Conservation (phyloP, 2,113 vertebrate genomes). For the Hoplias malabaricus region DNA sequence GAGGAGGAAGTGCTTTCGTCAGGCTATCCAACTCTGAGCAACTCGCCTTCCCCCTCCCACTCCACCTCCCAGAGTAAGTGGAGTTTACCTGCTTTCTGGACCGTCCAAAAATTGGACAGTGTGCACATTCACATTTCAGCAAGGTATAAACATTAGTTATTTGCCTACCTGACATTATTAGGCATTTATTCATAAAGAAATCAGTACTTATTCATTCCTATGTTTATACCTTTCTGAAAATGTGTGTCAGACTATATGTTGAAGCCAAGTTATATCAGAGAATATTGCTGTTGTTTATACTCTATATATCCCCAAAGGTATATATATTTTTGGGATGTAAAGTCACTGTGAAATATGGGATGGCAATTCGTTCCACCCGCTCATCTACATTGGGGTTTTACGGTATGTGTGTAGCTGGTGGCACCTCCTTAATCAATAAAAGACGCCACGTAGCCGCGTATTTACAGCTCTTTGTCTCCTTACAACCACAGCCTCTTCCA, state of each 20-base stretch:
- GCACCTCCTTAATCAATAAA: too few relatives aligned
- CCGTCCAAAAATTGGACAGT: neutral
- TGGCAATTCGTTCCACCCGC: too few relatives aligned
- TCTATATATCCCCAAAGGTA: neutral
- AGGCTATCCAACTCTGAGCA: neutral
- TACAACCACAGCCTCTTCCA: too few relatives aligned
- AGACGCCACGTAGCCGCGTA: too few relatives aligned
- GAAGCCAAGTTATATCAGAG: too few relatives aligned
- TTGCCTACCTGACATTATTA: neutral
- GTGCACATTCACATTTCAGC: neutral
- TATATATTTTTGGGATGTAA: too few relatives aligned
- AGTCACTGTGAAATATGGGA: too few relatives aligned
- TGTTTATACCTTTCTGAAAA: neutral
- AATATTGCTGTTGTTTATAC: too few relatives aligned
- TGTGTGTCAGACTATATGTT: neutral
- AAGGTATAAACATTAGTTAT: neutral
- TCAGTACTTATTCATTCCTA: neutral
- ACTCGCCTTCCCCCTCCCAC: neutral
- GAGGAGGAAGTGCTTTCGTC: constrained; percentile 14
- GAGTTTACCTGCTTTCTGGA: neutral
- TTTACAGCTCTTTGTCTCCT: too few relatives aligned
- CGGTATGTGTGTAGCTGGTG: too few relatives aligned
- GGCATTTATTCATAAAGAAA: neutral
- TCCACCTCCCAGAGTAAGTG: neutral
- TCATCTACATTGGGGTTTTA: too few relatives aligned